phyloP scores from a whole-genome alignment of 2,888 invertebrate genomes.

The Itoplectis maculator region DNA sequence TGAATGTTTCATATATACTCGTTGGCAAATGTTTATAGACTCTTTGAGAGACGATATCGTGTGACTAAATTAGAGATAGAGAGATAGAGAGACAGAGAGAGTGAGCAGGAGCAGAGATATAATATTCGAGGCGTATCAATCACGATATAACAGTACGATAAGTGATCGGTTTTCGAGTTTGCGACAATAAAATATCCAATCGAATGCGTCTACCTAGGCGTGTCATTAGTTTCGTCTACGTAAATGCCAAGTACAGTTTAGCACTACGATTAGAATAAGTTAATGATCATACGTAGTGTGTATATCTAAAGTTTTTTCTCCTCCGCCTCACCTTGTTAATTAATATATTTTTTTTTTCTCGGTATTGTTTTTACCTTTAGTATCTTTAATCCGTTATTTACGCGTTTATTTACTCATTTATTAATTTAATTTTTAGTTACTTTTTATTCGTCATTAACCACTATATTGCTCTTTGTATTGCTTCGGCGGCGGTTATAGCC shows the following conservation, averaged over 20 bases:
- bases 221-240: conserved; percentile 76
- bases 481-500: conserved; percentile 81
- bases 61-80: neutral
- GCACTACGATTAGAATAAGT: conserved; percentile 82
- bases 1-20: conserved; percentile 63
- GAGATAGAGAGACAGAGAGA: conserved; percentile 28
- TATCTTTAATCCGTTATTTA: conserved; percentile 72
- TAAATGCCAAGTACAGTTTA: conserved; percentile 81
- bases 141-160: conserved; percentile 37
- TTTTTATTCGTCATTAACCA: conserved; percentile 69
- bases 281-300: conserved; percentile 74
- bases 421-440: conserved; percentile 58
- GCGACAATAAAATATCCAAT: conserved; percentile 62
- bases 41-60: conserved; percentile 48
- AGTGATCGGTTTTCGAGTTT: conserved; percentile 33
- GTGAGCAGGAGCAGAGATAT: conserved; percentile 41
- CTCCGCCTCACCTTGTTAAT: conserved; percentile 42
- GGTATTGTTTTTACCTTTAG: conserved; percentile 71
- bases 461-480: conserved; percentile 84
- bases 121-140: conserved; percentile 41
- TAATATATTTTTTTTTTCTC: conserved; percentile 67
- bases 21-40: conserved; percentile 60
- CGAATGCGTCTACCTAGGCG: conserved; percentile 77
- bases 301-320: conserved; percentile 50
- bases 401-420: conserved; percentile 65